These are phyloP conservation scores for Vulpes ferrilata DNA, from an alignment of 2,113 vertebrate genomes.

Conservation along the genomic window DNA sequence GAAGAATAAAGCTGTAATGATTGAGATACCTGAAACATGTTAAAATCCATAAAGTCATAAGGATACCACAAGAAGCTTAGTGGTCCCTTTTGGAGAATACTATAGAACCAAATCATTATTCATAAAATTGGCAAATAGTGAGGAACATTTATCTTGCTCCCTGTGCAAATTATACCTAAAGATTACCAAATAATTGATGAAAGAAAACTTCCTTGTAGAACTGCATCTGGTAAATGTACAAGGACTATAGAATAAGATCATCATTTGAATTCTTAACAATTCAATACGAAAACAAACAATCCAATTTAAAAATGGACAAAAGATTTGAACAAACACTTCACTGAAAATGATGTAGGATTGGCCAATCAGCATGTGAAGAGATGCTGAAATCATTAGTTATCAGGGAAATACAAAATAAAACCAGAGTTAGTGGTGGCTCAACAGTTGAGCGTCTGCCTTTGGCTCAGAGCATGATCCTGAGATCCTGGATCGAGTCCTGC, in stretches of 20 bases:
- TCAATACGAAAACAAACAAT: background rate
- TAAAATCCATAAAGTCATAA: background rate
- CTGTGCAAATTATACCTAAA: background rate
- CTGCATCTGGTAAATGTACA: background rate
- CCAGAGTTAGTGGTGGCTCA: background rate
- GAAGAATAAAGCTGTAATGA: background rate
- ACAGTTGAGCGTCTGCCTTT: too few species aligned
- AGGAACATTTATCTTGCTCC: background rate
- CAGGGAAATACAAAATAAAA: conserved; percentile 29
- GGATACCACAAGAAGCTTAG: background rate
- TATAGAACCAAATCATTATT: background rate
- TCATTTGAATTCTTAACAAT: conserved; percentile 5
- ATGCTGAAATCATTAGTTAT: background rate
- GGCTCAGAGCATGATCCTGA: too few species aligned
- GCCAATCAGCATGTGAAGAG: background rate
- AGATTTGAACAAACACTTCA: background rate
- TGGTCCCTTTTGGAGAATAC: background rate
- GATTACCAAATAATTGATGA: background rate
- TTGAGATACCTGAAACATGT: background rate
- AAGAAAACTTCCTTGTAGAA: background rate
- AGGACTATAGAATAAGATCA: background rate
- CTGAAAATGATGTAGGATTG: background rate
- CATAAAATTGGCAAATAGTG: background rate
- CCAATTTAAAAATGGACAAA: background rate
- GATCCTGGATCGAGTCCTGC: too few species aligned